A percentile compares a stretch with the other conserved stretches of the same genome.
phyloP scores from a whole-genome alignment of 2,113 vertebrate genomes.

The Pelusios castaneus region DNA sequence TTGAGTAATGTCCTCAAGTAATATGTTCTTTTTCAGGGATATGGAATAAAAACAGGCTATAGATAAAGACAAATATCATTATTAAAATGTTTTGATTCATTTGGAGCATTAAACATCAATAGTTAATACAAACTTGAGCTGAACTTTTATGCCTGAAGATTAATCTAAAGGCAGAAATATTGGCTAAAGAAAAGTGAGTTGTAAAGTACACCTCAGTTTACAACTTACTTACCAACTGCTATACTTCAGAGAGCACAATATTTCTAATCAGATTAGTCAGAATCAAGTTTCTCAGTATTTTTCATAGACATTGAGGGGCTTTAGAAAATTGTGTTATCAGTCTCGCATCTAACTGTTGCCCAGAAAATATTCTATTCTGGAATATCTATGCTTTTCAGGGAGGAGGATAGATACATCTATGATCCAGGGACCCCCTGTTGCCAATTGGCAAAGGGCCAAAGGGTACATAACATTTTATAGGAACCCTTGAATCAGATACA shows the following conservation, averaged over 20 bases:
- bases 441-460: background rate
- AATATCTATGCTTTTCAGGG: background rate
- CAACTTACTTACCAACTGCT: background rate
- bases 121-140: background rate
- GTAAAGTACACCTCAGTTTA: background rate
- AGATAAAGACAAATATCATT: background rate
- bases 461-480: background rate
- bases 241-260: background rate
- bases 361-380: background rate
- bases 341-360: background rate
- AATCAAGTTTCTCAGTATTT: fast-evolving
- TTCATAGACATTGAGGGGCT: background rate
- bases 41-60: background rate
- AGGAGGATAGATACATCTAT: background rate
- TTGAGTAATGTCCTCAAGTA: background rate
- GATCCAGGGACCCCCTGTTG: background rate
- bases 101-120: background rate
- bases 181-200: background rate
- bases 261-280: conserved; percentile 7
- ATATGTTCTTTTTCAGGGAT: background rate
- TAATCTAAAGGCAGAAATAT: background rate
- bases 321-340: background rate
- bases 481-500: background rate
- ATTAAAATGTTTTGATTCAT: background rate
- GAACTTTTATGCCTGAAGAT: background rate